Evolutionary conservation across 2,113 vertebrate species (phyloP).

Genomic region (Crotalus horridus): DNA sequence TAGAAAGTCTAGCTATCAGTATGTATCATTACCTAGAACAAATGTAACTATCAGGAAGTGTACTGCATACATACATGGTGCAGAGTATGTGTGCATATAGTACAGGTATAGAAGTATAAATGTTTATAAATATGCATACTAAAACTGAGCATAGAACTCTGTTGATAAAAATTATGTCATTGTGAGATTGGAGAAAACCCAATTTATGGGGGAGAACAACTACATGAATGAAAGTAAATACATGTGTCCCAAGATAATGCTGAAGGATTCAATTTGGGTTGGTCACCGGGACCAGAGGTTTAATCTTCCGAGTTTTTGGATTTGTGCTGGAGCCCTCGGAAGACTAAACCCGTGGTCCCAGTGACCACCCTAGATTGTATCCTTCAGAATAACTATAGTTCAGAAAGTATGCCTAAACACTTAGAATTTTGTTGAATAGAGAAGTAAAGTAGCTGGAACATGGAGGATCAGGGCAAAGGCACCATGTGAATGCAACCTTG

Average conservation of each 20-base stretch:
- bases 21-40: background rate
- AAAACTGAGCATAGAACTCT: background rate
- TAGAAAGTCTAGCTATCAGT: background rate
- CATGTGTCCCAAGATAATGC: background rate
- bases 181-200: background rate
- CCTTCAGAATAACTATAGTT: background rate
- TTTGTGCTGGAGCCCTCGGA: background rate
- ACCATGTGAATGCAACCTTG: background rate
- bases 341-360: background rate
- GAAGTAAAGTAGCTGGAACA: background rate
- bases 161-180: background rate
- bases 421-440: background rate
- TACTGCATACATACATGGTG: background rate
- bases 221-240: background rate
- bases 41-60: background rate
- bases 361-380: background rate
- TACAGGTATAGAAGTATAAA: background rate
- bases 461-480: background rate
- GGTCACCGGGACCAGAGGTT: background rate
- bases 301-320: background rate
- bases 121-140: background rate
- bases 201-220: background rate
- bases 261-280: background rate
- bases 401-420: background rate
- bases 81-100: background rate